These are phyloP conservation scores for Eustalomyia histrio DNA, from an alignment of 2,888 invertebrate genomes.

Conservation along the genomic window DNA sequence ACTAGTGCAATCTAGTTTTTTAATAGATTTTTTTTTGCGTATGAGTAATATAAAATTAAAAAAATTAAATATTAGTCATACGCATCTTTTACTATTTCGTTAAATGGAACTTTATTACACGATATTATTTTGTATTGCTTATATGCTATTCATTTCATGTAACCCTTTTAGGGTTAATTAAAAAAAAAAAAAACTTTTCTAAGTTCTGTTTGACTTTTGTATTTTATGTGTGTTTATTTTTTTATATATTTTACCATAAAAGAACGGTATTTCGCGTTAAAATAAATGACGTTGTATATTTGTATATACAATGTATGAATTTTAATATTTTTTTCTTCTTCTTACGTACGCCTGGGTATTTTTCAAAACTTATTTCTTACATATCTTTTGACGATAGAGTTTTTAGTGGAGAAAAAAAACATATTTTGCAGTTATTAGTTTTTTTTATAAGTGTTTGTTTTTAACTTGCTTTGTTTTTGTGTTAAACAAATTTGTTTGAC, in stretches of 20 bases:
- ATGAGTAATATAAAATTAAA: too few relatives aligned
- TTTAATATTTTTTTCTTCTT: conserved; percentile 49
- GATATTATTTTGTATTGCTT: too few relatives aligned
- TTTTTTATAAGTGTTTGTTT: conserved; percentile 20
- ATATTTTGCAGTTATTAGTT: conserved; percentile 50
- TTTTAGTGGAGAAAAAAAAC: conserved; percentile 31
- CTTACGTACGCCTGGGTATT: conserved; percentile 51
- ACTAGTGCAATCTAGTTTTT: too few relatives aligned
- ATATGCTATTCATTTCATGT: too few relatives aligned
- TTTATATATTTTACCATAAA: conserved; percentile 43
- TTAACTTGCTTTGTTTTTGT: conserved; percentile 3
- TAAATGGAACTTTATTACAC: too few relatives aligned
- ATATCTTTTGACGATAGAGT: background rate
- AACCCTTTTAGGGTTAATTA: background rate
- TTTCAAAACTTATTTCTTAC: conserved; percentile 37
- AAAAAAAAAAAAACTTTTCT: conserved; percentile 24
- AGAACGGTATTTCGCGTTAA: conserved; percentile 65
- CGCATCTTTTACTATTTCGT: too few relatives aligned
- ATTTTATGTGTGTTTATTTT: background rate
- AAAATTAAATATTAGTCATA: too few relatives aligned
- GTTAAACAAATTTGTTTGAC: conserved; percentile 17
- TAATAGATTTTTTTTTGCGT: too few relatives aligned
- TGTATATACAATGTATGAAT: conserved; percentile 62
- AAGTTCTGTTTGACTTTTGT: conserved; percentile 30
- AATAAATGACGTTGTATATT: conserved; percentile 59